Percentiles rank a stretch among this genome's conserved stretches.
Conservation (phyloP, 2,888 invertebrate genomes). For the Brachyptera risi region DNA sequence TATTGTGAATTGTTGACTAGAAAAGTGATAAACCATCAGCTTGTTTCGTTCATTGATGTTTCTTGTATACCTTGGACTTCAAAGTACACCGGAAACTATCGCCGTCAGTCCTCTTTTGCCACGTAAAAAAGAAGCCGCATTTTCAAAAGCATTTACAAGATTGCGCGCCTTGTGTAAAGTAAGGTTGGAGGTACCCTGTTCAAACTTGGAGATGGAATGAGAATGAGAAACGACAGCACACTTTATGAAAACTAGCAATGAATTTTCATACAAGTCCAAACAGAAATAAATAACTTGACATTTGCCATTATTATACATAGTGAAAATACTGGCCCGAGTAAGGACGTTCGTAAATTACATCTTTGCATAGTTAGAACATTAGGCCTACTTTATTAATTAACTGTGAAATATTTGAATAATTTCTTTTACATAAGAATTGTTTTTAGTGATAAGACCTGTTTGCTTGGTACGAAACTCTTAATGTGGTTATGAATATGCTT, state of each 20-base stretch:
- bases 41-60: constrained; percentile 9
- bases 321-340: neutral
- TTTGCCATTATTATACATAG: neutral
- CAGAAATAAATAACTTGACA: neutral
- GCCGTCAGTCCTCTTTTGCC: neutral
- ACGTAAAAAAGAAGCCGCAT: neutral
- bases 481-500: too few relatives aligned
- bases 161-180: neutral
- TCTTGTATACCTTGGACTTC: constrained; percentile 2
- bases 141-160: neutral
- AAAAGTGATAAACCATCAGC: constrained; percentile 20
- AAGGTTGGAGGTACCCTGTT: neutral
- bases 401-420: too few relatives aligned
- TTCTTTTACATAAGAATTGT: too few relatives aligned
- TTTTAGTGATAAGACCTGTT: too few relatives aligned
- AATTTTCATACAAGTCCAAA: neutral
- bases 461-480: too few relatives aligned
- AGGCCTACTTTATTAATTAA: too few relatives aligned
- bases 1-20: constrained; percentile 18
- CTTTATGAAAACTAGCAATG: neutral
- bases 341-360: too few relatives aligned
- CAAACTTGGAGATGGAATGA: too few relatives aligned
- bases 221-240: neutral
- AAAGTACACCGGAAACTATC: constrained; percentile 16
- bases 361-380: too few relatives aligned